Evolutionary conservation across 1,140 invertebrate species (phyloP).

Genomic region (Aphidius ervi): DNA sequence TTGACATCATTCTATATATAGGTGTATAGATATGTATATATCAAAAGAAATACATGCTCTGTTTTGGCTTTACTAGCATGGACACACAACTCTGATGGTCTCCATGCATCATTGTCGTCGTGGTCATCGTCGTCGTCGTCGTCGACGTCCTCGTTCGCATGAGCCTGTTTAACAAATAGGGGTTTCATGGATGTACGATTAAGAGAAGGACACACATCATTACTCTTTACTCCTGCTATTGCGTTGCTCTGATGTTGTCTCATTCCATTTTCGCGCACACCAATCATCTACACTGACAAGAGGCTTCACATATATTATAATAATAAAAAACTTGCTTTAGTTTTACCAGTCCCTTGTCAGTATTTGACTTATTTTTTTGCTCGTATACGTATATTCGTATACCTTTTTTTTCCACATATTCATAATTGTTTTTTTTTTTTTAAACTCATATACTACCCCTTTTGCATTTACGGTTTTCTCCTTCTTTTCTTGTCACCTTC

Average conservation of each 20-base stretch:
- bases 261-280: constrained; percentile 43
- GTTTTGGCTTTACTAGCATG: not conserved
- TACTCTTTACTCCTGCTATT: constrained; percentile 2
- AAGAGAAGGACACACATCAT: constrained; percentile 29
- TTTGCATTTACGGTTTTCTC: too few relatives aligned
- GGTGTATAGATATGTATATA: too few relatives aligned
- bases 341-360: constrained; percentile 31
- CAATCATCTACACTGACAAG: constrained; percentile 46
- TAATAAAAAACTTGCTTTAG: constrained; percentile 43
- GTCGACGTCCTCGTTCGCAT: constrained; percentile 32
- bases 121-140: constrained; percentile 31
- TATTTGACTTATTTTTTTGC: too few relatives aligned
- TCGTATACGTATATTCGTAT: not conserved
- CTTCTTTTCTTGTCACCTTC: too few relatives aligned
- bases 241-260: constrained; percentile 22
- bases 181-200: not conserved
- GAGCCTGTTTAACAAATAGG: constrained; percentile 14
- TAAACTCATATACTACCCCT: not conserved
- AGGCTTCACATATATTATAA: constrained; percentile 23
- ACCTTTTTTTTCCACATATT: constrained; percentile 9
- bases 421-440: constrained; percentile 11
- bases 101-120: constrained; percentile 37
- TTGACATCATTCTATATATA: too few relatives aligned
- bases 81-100: constrained; percentile 26
- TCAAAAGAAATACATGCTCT: too few relatives aligned